Evolutionary conservation across 2,113 vertebrate genomes (phyloP), one percentile per base, ranked within the genome.

Genomic region (Stigmatopora argus): DNA sequence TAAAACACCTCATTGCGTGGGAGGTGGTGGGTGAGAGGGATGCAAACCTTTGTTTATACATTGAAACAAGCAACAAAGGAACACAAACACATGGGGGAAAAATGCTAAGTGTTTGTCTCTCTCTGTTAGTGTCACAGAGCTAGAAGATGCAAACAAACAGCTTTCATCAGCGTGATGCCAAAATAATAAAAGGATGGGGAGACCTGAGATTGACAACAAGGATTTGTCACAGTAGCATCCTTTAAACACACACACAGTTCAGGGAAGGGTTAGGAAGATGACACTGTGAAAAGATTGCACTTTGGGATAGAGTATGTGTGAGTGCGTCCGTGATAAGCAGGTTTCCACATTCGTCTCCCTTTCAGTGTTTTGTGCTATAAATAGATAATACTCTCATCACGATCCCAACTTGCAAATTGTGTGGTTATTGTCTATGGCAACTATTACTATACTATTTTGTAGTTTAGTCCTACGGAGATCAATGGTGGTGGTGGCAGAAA

Each of bases 1-100:
- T 82, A 72, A 56, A 79, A 85, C 75, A 82, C 69, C 70, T 77
- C 74, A 66, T 21, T 64, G 69, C 52, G 66, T 57, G 64, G 35
- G 63, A 78, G 26, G 47, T 46, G 38, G 18, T 56, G 19, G 23
- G 19, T 2, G 45, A 45, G n/a, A 5, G n/a, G 18, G 47, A 41
- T 58, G 45, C 19, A 66, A 45, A 58, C 62, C 56, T 70, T 7
- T 19, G 51, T 19, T 48, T 13, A 35, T 44, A 14, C 38, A 64
- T 35, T 19, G 35, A 41, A n/a, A 53, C 8, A 53, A 53, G 38
- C 18, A 11, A 19, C 9, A 41, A 55, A 31, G 23, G 26, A 6
- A 44, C 3, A 44, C 57, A 58, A 35, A 41, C 11, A 59, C 17
- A 21, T 38, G 19, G 44, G 10, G 19, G 19, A 63, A 71, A 41